Evolutionary conservation across 1,140 invertebrate genomes (phyloP), one percentile per base, ranked within the genome.

Genomic region (Zaprionus nigranus): DNA sequence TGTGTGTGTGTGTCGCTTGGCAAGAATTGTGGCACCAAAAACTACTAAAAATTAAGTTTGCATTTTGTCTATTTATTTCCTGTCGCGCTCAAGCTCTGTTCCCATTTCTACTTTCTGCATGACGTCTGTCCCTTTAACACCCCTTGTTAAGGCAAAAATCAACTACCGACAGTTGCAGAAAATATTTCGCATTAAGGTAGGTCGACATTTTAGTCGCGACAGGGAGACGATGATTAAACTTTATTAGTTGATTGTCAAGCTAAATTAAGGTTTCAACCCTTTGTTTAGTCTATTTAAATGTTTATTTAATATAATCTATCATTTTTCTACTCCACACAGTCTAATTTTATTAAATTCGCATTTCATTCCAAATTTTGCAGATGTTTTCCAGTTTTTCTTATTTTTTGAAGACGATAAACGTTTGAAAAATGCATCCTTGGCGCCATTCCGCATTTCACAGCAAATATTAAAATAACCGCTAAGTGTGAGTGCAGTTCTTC

Each of bases 1-100:
- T 70, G 43, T 61, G 46, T 59, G 28, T 57, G 6, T 49, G 36
- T 38, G 82, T 53, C 75, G 64, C 67, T n/a, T 85, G 67, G 57
- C 63, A 90, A 77, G 76, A 77, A 72, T 75, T 58, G 86, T 70
- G 85, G 85, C 85, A 86, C 85, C 85, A 75, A 85, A 75, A 90
- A 90, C 81, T 85, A 90, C 85, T 90, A 90, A 90, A 88, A 90
- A 81, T 90, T 85, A 90, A 90, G 79, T 90, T 90, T 80, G 86
- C 86, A 90, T 90, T 88, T 79, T 90, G 75, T 84, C 68, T 90
- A 90, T 88, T 79, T 82, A 64, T 81, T 90, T 88, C 81, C 81
- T 90, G 85, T 87, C 84, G 73, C 74, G 70, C 40, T 46, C 81
- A 70, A 70, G 70, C 40, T 17, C 2, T 46, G 40, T 78, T 68